These are phyloP conservation scores for Elmis aenea DNA, from an alignment of 2,888 invertebrate genomes.

Conservation along the genomic window DNA sequence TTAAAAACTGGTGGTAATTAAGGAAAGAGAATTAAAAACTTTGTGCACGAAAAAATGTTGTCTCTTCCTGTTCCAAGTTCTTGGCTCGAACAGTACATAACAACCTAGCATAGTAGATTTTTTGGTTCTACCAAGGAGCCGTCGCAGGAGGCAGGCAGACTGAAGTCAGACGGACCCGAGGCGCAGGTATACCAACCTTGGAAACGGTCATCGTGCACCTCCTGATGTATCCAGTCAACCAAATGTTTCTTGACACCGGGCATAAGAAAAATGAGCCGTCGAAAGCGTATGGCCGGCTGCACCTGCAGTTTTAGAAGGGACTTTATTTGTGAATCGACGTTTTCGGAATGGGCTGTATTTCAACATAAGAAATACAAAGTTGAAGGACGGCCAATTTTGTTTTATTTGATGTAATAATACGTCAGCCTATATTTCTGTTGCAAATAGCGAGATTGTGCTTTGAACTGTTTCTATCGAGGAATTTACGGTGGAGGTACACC, in stretches of 20 bases:
- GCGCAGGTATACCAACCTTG: conserved; percentile 38
- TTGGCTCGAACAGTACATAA: too few relatives aligned
- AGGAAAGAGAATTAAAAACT: too few relatives aligned
- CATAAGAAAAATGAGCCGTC: conserved; percentile 2
- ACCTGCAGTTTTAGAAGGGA: conserved; percentile 30
- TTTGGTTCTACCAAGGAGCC: conserved; percentile 4
- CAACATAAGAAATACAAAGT: conserved; percentile 26
- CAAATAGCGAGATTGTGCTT: too few relatives aligned
- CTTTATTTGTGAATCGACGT: conserved; percentile 31
- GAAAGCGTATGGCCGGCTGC: conserved; percentile 18
- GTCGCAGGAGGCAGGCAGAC: conserved; percentile 21
- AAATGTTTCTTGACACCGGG: conserved; percentile 1
- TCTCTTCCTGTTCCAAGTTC: too few relatives aligned
- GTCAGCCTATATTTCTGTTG: too few relatives aligned
- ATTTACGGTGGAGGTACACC: conserved; percentile 6
- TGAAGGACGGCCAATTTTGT: conserved; percentile 33
- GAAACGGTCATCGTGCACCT: conserved; percentile 37
- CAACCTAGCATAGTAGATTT: too few relatives aligned
- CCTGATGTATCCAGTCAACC: conserved; percentile 14
- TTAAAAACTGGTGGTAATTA: too few relatives aligned
- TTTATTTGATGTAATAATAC: conserved; percentile 26
- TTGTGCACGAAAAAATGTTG: too few relatives aligned
- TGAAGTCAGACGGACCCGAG: conserved; percentile 31
- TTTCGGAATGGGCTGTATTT: conserved; percentile 29
- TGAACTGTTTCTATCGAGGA: too few relatives aligned